Evolutionary conservation across 2,113 vertebrate genomes (phyloP).

Genomic region (Upupa epops): DNA sequence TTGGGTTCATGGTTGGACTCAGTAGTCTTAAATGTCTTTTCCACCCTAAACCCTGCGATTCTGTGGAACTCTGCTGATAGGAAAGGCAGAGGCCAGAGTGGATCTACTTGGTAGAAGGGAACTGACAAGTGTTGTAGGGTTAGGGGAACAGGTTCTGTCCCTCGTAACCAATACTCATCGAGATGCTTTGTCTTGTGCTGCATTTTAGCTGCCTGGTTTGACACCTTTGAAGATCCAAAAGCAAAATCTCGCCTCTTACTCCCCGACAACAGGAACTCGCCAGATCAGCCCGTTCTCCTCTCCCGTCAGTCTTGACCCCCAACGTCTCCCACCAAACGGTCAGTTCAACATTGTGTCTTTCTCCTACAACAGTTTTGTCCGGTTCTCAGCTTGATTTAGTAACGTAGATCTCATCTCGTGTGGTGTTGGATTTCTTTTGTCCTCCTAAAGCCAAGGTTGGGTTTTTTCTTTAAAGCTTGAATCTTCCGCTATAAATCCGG

Average conservation of each 20-base stretch:
- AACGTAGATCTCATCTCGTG: neutral
- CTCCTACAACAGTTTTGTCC: constrained; percentile 17
- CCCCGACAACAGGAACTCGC: constrained; percentile 78
- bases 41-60: too few relatives aligned
- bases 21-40: too few relatives aligned
- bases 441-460: neutral
- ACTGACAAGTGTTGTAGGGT: neutral
- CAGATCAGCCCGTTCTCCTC: constrained; percentile 68
- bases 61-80: too few relatives aligned
- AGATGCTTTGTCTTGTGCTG: neutral
- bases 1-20: too few relatives aligned
- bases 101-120: neutral
- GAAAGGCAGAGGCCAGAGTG: neutral
- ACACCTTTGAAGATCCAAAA: neutral
- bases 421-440: neutral
- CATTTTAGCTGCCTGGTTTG: constrained; percentile 24
- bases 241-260: constrained; percentile 39
- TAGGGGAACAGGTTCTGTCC: neutral
- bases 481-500: constrained; percentile 5
- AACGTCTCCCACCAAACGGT: constrained; percentile 52
- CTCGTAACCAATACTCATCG: neutral
- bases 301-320: neutral
- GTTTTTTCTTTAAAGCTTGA: neutral
- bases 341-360: constrained; percentile 53
- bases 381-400: constrained; percentile 20